Evolutionary conservation across 2,797 vertebrate genomes (phyloP), one percentile per base, ranked within the genome.

Genomic region (Hydrocynus forskahlii): DNA sequence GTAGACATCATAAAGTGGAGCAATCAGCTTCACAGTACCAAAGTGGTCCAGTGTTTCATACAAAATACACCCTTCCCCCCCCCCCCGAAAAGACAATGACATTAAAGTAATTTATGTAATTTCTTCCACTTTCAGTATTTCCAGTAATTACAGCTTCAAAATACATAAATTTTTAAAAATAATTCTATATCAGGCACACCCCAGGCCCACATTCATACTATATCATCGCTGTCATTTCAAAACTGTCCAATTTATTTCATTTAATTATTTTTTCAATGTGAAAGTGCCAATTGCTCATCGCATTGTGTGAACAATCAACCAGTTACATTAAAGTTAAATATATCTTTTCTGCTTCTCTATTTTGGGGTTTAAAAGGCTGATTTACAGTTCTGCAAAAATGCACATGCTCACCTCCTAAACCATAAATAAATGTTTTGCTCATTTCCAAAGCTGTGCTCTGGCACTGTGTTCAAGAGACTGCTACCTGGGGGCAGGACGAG

Each of bases 111-210:
- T 19, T 1, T 13, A 23, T 38, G 14, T 38, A 38, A 43, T 1
- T 55, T n/a, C 13, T 43, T 68, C n/a, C 7, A 40, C 16, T 70
- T 48, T 29, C 38, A 16, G 12, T 78, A 70, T 60, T 60, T 50
- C 40, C 14, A 50, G 60, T 17, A 48, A 68, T 40, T 29, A 19
- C 12, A 67, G 68, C 16, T 52, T 40, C 54, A 8, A 76, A 69
- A 23, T 23, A 23, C 35, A 63, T 75, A n/a, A 29, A 70, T 52
- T 45, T 43, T 63, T 10, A 54, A 29, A 29, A 3, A 63, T 59
- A 50, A 38, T 19, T 35, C 25, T 48, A 50, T 69, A 78, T 83
- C 43, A 75, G 64, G 77, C 69, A 75, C 48, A n/a, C 14, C 67
- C 63, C 55, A 43, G 48, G 12, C 66, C 57, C 59, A 76, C 10